Evolutionary conservation across 2,888 invertebrate species (phyloP), one percentile per base, ranked within the genome.

Genomic region (Ophion slaviceki): DNA sequence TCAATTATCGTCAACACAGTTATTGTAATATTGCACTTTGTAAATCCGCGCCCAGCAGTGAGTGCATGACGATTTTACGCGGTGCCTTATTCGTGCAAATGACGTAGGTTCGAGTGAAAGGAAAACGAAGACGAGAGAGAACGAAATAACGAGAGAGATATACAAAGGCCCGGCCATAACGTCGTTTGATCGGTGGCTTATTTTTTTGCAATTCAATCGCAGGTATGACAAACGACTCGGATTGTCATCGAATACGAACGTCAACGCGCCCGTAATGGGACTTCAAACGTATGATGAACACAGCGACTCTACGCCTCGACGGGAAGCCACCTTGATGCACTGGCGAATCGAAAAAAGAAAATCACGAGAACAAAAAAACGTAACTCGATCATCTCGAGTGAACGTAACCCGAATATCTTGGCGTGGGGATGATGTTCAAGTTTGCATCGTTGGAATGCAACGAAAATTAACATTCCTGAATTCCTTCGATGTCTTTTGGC

Each of bases 171-270:
- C 53, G 64, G 8, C 79, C 78, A 64, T 40, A 36, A 64, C 24
- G 36, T 59, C 80, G 80, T 80, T 80, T 57, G 71, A 67, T 80
- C 64, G 57, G 47, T n/a, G 8, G 40, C 20, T 40, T 67, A 28
- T 59, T 81, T 32, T 40, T 74, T 83, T 86, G 83, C 80, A 86
- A 84, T 86, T 86, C 78, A 84, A 84, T 84, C 70, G 84, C 70
- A 61, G 47, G 77, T 64, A 53, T 53, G 40, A 80, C 77, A 80
- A 81, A 81, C 78, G 66, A 66, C 40, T 68, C 68, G 80, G 67
- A 61, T 80, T 81, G 71, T 84, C 86, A 78, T 74, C 74, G 83
- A 66, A 75, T 75, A 70, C 75, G 64, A 81, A 84, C 84, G 81
- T 86, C 86, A 83, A 40, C 68, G 45, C 47, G 81, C 83, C 61